Conservation (phyloP, 2,888 invertebrate genomes). For the Plagiodera versicolora region DNA sequence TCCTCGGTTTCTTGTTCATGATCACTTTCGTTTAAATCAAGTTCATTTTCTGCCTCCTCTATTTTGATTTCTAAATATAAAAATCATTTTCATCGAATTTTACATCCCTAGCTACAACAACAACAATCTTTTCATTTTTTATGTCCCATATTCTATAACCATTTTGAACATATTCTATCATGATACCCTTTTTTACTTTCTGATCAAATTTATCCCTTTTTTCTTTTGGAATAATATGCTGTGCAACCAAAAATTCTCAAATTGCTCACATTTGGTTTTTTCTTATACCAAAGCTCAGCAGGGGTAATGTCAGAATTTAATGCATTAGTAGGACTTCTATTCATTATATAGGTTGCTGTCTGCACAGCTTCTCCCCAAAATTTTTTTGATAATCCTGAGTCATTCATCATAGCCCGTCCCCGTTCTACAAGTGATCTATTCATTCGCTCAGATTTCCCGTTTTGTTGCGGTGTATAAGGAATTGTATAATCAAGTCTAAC, state of each 20-base stretch:
- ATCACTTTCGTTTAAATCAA: slow-evolving; percentile 8
- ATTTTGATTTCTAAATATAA: slow-evolving; percentile 3
- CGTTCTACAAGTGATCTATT: neutral
- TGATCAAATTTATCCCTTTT: slow-evolving; percentile 24
- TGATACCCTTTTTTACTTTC: slow-evolving; percentile 14
- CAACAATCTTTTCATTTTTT: slow-evolving; percentile 5
- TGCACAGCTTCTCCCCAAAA: slow-evolving; percentile 26
- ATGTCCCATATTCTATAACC: slow-evolving; percentile 17
- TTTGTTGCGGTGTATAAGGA: slow-evolving; percentile 18
- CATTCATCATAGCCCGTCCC: slow-evolving; percentile 15
- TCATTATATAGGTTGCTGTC: slow-evolving; percentile 20
- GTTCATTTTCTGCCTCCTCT: neutral
- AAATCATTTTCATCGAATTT: slow-evolving; percentile 18
- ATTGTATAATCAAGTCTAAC: slow-evolving; percentile 11
- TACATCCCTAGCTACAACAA: slow-evolving; percentile 13
- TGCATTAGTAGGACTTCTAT: slow-evolving; percentile 9
- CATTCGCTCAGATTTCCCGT: slow-evolving; percentile 10
- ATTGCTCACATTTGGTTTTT: slow-evolving; percentile 21
- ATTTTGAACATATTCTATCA: slow-evolving; percentile 17
- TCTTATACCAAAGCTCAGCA: slow-evolving; percentile 23
- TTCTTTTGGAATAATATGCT: slow-evolving; percentile 20
- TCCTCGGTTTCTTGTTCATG: neutral
- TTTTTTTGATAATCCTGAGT: slow-evolving; percentile 13
- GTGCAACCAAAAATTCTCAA: slow-evolving; percentile 20
- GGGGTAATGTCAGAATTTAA: slow-evolving; percentile 11